phyloP scores from a whole-genome alignment of 2,888 invertebrate genomes.

The Ischnura elegans region DNA sequence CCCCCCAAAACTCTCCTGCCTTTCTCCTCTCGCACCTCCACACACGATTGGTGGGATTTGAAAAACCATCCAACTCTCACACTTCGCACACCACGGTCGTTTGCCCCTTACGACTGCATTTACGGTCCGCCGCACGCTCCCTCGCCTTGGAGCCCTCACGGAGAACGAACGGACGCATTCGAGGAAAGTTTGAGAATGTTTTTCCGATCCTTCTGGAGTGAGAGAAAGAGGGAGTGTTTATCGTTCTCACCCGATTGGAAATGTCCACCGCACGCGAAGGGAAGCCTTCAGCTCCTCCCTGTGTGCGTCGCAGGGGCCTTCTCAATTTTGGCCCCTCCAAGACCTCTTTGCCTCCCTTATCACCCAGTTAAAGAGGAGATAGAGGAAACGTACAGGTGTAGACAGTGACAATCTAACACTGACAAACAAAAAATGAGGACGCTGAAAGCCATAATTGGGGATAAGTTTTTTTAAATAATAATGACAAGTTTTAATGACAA shows the following conservation, averaged over 20 bases:
- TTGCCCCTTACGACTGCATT: conserved; percentile 5
- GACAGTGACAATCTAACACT: background rate
- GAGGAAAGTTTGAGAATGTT: conserved; percentile 38
- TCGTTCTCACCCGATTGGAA: conserved; percentile 26
- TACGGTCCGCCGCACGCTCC: background rate
- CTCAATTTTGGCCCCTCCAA: background rate
- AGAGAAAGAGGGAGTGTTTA: conserved; percentile 8
- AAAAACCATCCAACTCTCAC: background rate
- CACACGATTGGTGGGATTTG: background rate
- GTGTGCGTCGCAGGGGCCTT: background rate
- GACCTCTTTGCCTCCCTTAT: background rate
- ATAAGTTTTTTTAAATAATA: too few relatives aligned
- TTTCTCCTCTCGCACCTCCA: background rate
- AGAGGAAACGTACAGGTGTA: background rate
- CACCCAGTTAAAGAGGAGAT: background rate
- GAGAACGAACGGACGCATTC: background rate
- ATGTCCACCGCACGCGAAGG: conserved; percentile 17
- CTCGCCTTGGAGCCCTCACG: background rate
- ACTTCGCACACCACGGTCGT: background rate
- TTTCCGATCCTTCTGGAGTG: background rate
- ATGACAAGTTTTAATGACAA: too few relatives aligned
- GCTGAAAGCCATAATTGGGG: too few relatives aligned
- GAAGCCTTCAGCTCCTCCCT: too few relatives aligned
- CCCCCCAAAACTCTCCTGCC: too few relatives aligned
- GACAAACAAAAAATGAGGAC: too few relatives aligned